Evolutionary conservation across 2,797 vertebrate genomes (phyloP).

Genomic region (Acrocephalus scirpaceus): DNA sequence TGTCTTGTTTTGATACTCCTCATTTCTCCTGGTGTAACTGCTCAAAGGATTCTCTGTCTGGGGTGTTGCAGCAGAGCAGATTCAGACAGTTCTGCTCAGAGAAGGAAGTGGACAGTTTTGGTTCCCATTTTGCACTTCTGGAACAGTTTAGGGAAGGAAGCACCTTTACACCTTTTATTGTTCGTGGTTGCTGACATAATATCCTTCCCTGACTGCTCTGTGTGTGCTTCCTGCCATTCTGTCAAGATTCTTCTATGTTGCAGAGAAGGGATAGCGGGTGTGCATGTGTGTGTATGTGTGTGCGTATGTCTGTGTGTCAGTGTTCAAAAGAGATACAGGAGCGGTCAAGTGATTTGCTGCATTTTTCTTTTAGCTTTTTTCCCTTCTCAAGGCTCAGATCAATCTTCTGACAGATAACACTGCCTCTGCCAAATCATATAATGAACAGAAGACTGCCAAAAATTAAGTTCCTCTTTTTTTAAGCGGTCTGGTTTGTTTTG

Average conservation of each 20-base stretch:
- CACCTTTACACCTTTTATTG: constrained; percentile 96
- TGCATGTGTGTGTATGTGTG: background rate
- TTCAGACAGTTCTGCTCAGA: constrained; percentile 78
- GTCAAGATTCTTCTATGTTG: constrained; percentile 79
- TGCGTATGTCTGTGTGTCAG: background rate
- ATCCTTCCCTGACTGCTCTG: constrained; percentile 86
- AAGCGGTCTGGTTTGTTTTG: constrained; percentile 68
- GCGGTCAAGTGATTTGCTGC: constrained; percentile 25
- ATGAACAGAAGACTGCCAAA: constrained; percentile 74
- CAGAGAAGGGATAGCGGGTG: constrained; percentile 41
- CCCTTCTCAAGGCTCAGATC: constrained; percentile 66
- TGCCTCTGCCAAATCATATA: constrained; percentile 73
- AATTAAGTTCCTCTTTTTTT: constrained; percentile 83
- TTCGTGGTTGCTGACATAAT: constrained; percentile 89
- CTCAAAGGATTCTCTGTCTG: constrained; percentile 71
- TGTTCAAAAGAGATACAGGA: background rate
- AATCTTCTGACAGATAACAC: constrained; percentile 65
- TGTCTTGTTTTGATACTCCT: constrained; percentile 46
- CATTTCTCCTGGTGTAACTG: constrained; percentile 66
- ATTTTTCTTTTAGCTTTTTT: constrained; percentile 60
- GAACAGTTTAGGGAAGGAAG: constrained; percentile 93
- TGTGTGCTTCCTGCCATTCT: constrained; percentile 92
- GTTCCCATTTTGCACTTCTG: constrained; percentile 88
- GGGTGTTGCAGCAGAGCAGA: constrained; percentile 72
- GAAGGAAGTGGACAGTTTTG: constrained; percentile 90